phyloP scores from a whole-genome alignment of 2,888 invertebrate species.

The Chrysolina oricalcia region DNA sequence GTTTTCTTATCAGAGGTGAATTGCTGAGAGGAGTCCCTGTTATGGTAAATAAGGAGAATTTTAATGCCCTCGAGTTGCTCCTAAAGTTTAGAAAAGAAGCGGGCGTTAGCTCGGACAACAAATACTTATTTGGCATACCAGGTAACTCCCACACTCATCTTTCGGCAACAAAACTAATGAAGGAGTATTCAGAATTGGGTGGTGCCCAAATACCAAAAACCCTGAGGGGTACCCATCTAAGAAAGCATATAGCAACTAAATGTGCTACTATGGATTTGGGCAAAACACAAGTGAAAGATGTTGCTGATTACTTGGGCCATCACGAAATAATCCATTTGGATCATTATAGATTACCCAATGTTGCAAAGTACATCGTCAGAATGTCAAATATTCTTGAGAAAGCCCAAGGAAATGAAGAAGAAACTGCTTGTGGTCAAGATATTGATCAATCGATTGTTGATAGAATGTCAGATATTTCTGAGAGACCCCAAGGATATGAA shows the following conservation, averaged over 20 bases:
- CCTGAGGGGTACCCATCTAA: conserved; percentile 31
- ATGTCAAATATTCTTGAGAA: conserved; percentile 56
- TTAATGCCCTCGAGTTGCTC: conserved; percentile 10
- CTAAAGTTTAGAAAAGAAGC: conserved; percentile 21
- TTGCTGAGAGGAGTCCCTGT: neutral
- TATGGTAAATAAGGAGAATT: neutral
- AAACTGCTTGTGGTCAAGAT: too few relatives aligned
- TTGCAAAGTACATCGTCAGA: conserved; percentile 51
- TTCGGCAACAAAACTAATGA: neutral
- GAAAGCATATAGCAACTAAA: conserved; percentile 37
- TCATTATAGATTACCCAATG: conserved; percentile 55
- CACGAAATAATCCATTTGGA: conserved; percentile 57
- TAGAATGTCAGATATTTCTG: too few relatives aligned
- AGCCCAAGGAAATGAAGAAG: conserved; percentile 43
- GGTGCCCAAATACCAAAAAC: conserved; percentile 29
- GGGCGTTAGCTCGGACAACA: neutral
- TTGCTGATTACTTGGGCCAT: conserved; percentile 60
- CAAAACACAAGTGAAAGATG: conserved; percentile 47
- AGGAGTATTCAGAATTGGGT: conserved; percentile 19
- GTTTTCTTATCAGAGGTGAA: too few relatives aligned
- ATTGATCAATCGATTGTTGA: too few relatives aligned
- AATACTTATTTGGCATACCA: conserved; percentile 28
- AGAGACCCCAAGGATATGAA: too few relatives aligned
- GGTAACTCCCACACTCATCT: too few relatives aligned
- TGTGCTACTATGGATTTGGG: conserved; percentile 33